Conservation (phyloP, 2,888 invertebrate species). For the Linnaemya tessellans region DNA sequence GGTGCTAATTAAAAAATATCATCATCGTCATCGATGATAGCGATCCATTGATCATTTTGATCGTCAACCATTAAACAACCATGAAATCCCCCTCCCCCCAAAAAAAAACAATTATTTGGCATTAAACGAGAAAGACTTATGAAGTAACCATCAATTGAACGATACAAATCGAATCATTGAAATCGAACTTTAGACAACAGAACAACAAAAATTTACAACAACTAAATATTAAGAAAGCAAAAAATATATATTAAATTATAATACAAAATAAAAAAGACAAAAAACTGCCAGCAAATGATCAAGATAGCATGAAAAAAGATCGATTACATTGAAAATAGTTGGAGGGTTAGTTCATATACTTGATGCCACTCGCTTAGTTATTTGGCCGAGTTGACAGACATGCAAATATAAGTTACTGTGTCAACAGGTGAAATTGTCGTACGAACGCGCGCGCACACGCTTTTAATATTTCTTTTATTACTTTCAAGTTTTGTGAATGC, state of each 20-base stretch:
- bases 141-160: conserved; percentile 69
- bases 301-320: conserved; percentile 60
- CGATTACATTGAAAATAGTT: conserved; percentile 57
- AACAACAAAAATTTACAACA: conserved; percentile 34
- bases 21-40: conserved; percentile 64
- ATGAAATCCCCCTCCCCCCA: conserved; percentile 69
- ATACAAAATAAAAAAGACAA: conserved; percentile 1
- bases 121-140: conserved; percentile 53
- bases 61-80: conserved; percentile 63
- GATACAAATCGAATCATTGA: conserved; percentile 71
- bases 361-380: neutral
- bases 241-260: neutral
- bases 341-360: conserved; percentile 52
- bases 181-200: conserved; percentile 58
- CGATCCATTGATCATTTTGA: conserved; percentile 63
- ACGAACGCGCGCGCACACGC: conserved; percentile 69
- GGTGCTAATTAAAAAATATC: conserved; percentile 70
- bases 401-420: conserved; percentile 82
- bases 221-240: conserved; percentile 20
- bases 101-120: conserved; percentile 65
- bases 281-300: conserved; percentile 53
- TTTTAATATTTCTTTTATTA: conserved; percentile 48
- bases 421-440: conserved; percentile 82
- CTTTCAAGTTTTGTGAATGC: conserved; percentile 11
- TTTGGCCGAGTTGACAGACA: conserved; percentile 68